Conservation (phyloP, 2,797 vertebrate genomes). For the Bradypodion pumilum region DNA sequence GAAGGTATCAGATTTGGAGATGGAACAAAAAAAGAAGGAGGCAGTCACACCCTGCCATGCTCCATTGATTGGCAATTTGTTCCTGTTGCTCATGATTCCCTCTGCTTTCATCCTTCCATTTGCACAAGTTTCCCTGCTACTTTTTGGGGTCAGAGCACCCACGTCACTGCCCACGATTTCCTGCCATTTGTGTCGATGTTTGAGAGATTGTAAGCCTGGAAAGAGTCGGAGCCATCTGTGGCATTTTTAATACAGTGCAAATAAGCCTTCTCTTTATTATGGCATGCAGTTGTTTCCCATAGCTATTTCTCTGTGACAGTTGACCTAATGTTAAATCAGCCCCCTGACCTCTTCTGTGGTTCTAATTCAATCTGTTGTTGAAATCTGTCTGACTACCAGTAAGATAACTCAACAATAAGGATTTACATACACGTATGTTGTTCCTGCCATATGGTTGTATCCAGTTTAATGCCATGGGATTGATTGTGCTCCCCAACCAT, state of each 20-base stretch:
- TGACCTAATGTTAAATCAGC: constrained; percentile 13
- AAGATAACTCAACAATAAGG: constrained; percentile 8
- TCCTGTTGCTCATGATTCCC: not conserved
- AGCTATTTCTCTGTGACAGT: not conserved
- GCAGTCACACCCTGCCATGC: not conserved
- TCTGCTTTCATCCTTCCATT: not conserved
- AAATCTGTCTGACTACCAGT: constrained; percentile 12
- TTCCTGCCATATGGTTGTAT: constrained; percentile 26
- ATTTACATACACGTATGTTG: constrained; percentile 14
- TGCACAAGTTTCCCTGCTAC: not conserved
- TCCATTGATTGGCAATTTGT: not conserved
- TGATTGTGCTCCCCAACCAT: not conserved
- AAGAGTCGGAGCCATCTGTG: constrained; percentile 6
- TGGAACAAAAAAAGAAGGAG: not conserved
- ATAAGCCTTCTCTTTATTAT: not conserved
- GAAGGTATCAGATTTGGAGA: not conserved
- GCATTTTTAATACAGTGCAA: not conserved
- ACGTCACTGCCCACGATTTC: not conserved
- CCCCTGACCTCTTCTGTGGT: not conserved
- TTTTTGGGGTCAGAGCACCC: not conserved
- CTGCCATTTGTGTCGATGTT: not conserved
- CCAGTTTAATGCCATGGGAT: constrained; percentile 8
- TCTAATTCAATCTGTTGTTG: constrained; percentile 12
- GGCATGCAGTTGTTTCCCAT: not conserved
- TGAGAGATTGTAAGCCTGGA: not conserved